phyloP scores from a whole-genome alignment of 2,888 invertebrate genomes.

The Drosophila conformis region DNA sequence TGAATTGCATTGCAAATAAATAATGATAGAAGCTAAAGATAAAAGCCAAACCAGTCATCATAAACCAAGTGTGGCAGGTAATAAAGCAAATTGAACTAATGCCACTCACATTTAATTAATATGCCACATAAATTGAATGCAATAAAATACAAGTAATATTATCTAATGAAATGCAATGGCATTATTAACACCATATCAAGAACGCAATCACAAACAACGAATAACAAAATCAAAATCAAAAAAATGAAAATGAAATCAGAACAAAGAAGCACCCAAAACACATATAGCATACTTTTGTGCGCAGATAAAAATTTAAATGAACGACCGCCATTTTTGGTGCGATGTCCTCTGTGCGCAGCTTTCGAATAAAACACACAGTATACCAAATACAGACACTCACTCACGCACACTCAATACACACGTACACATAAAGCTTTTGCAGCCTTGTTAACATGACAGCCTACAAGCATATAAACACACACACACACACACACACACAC shows the following conservation, averaged over 20 bases:
- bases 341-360: conserved; percentile 57
- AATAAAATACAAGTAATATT: conserved; percentile 45
- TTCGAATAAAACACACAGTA: conserved; percentile 68
- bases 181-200: conserved; percentile 66
- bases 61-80: conserved; percentile 27
- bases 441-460: conserved; percentile 80
- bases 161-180: conserved; percentile 66
- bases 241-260: conserved; percentile 32
- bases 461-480: conserved; percentile 77
- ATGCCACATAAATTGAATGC: conserved; percentile 40
- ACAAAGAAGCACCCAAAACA: conserved; percentile 25
- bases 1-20: conserved; percentile 70
- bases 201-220: conserved; percentile 20
- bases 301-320: conserved; percentile 61
- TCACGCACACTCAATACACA: conserved; percentile 22
- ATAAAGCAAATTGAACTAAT: conserved; percentile 18
- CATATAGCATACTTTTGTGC: conserved; percentile 62
- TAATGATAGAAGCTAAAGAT: conserved; percentile 39
- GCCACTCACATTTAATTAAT: conserved; percentile 42
- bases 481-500: conserved; percentile 20
- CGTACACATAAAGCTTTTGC: conserved; percentile 59
- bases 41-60: conserved; percentile 31
- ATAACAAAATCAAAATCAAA: conserved; percentile 19
- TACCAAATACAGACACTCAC: conserved; percentile 34
- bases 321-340: conserved; percentile 56